phyloP scores from a whole-genome alignment of 2,888 invertebrate genomes.

The Scaptodrosophila latifasciaeformis region DNA sequence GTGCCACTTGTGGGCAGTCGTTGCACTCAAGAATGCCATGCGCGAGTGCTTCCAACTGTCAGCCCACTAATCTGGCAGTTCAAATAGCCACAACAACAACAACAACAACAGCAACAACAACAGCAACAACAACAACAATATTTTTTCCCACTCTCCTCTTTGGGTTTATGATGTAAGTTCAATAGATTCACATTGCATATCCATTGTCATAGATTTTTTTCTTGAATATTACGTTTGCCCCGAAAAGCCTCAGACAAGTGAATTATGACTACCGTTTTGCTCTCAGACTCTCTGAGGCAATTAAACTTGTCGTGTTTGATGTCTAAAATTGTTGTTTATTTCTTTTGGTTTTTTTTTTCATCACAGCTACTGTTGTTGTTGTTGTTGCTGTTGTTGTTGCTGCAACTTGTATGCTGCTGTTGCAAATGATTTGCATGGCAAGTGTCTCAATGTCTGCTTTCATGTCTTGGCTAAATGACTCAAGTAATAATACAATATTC shows the following conservation, averaged over 20 bases:
- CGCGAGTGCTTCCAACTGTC: constrained; percentile 56
- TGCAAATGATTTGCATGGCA: constrained; percentile 50
- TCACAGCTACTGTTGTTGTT: too few relatives aligned
- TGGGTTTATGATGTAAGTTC: constrained; percentile 52
- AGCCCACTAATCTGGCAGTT: constrained; percentile 23
- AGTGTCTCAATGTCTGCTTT: constrained; percentile 25
- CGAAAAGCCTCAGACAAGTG: neutral
- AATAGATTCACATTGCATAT: constrained; percentile 30
- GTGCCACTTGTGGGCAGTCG: neutral
- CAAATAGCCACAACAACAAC: too few relatives aligned
- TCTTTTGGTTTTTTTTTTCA: neutral
- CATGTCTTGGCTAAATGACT: constrained; percentile 24
- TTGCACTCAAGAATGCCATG: constrained; percentile 65
- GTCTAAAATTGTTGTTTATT: neutral
- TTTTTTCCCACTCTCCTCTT: neutral
- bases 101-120: neutral
- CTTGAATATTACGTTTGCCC: too few relatives aligned
- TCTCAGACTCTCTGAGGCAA: neutral
- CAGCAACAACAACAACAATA: neutral
- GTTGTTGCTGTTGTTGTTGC: constrained; percentile 31
- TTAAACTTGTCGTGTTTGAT: neutral
- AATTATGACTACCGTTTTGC: neutral
- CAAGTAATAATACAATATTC: constrained; percentile 2
- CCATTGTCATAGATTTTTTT: too few relatives aligned
- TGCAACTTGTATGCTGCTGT: constrained; percentile 25